Evolutionary conservation across 2,113 vertebrate genomes (phyloP).

Genomic region (Rousettus leschenaultii): DNA sequence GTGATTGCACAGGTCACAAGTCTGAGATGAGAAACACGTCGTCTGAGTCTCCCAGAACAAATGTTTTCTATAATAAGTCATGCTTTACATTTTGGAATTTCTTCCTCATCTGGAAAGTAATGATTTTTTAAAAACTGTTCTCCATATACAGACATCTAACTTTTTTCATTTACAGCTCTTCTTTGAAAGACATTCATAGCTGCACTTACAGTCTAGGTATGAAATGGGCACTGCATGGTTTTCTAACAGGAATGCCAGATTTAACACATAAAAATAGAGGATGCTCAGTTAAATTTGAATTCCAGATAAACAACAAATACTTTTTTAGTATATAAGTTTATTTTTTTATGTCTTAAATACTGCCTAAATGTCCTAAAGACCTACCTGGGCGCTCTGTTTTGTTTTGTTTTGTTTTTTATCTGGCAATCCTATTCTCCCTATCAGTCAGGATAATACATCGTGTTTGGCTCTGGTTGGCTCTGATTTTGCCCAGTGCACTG

Average conservation of each 20-base stretch:
- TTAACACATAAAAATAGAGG: neutral
- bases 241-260: neutral
- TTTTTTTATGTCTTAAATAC: neutral
- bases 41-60: neutral
- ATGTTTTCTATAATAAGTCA: neutral
- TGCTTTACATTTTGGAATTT: neutral
- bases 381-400: neutral
- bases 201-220: neutral
- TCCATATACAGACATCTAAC: neutral
- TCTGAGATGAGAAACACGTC: neutral
- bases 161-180: neutral
- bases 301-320: neutral
- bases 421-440: neutral
- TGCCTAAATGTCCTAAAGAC: neutral
- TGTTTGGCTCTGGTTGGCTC: neutral
- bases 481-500: neutral
- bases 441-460: neutral
- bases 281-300: neutral
- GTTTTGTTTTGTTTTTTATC: neutral
- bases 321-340: neutral
- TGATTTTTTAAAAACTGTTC: neutral
- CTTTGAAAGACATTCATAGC: neutral
- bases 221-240: neutral
- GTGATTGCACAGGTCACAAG: neutral
- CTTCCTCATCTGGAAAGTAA: neutral